A percentile compares a stretch with the other conserved stretches of the same genome.
These are phyloP conservation scores for Cosmorhoe ocellata DNA, from an alignment of 2,888 invertebrate species.

Conservation along the genomic window DNA sequence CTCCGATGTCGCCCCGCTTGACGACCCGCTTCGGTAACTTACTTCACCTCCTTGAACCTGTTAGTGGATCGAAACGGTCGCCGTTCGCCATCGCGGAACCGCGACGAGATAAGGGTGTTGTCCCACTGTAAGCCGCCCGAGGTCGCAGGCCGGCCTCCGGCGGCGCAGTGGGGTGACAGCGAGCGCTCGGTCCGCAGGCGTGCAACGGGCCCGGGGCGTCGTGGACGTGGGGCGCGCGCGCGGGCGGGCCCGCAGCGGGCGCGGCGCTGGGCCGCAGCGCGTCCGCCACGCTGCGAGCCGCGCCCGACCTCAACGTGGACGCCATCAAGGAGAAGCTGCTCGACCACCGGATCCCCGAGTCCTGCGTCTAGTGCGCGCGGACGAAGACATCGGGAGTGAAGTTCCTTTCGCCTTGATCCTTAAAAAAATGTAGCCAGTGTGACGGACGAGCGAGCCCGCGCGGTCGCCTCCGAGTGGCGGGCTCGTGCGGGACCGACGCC, in stretches of 20 bases:
- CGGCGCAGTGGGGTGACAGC: conserved; percentile 81
- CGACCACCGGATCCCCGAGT: conserved; percentile 93
- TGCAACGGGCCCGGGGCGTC: conserved; percentile 78
- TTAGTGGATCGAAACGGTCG: not conserved
- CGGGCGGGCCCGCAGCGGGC: conserved; percentile 51
- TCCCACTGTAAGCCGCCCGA: not conserved
- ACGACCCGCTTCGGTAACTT: not conserved
- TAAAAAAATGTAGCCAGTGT: too few species aligned
- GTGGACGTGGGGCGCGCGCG: conserved; percentile 80
- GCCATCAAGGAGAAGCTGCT: conserved; percentile 94
- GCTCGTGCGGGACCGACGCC: too few species aligned
- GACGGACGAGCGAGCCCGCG: too few species aligned
- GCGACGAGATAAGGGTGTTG: not conserved
- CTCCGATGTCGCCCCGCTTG: not conserved
- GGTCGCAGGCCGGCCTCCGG: too few species aligned
- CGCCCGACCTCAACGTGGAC: conserved; percentile 87
- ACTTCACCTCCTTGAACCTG: not conserved
- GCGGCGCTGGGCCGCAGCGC: conserved; percentile 67
- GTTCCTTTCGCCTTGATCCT: too few species aligned
- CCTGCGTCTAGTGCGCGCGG: conserved; percentile 86
- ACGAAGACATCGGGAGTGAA: too few species aligned
- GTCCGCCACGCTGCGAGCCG: conserved; percentile 72
- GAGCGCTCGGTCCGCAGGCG: conserved; percentile 68
- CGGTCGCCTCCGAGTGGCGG: not conserved
- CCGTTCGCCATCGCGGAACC: not conserved